Conservation (phyloP, 2,113 vertebrate genomes). For the Nerophis ophidion region DNA sequence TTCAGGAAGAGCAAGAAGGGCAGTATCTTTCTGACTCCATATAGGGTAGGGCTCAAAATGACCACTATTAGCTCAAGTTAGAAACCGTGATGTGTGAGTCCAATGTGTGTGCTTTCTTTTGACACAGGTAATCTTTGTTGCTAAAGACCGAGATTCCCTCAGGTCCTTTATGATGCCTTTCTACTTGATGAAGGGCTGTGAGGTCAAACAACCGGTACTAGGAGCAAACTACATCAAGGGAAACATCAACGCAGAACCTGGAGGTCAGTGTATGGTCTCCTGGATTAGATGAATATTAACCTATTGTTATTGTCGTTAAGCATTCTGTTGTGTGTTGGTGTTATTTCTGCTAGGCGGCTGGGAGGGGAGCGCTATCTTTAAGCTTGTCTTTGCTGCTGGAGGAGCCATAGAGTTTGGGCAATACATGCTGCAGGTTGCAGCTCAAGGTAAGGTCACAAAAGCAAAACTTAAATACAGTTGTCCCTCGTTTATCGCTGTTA, state of each 20-base stretch:
- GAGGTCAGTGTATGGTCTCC: conserved; percentile 67
- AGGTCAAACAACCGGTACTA: conserved; percentile 94
- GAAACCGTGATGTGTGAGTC: neutral
- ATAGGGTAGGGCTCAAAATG: conserved; percentile 76
- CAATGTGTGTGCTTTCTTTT: neutral
- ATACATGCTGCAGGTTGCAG: conserved; percentile 88
- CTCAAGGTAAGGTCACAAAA: conserved; percentile 76
- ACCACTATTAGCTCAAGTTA: too few species aligned
- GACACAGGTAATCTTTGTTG: conserved; percentile 87
- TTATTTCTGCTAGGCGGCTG: conserved; percentile 79
- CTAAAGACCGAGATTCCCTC: conserved; percentile 85
- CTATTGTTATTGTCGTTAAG: neutral
- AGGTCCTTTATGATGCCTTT: conserved; percentile 98
- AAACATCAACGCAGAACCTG: conserved; percentile 81
- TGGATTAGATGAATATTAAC: neutral
- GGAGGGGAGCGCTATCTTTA: conserved; percentile 86
- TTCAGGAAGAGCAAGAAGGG: conserved; percentile 96
- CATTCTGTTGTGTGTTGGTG: neutral
- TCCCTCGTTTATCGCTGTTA: too few species aligned
- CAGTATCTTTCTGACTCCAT: conserved; percentile 87
- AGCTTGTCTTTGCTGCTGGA: conserved; percentile 82
- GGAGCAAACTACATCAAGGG: conserved; percentile 96
- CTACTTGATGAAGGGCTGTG: conserved; percentile 92
- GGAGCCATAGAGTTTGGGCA: conserved; percentile 97
- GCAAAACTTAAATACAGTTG: too few species aligned